phyloP scores from a whole-genome alignment of 1,140 invertebrate genomes.

The Diplogasteroides magnus region DNA sequence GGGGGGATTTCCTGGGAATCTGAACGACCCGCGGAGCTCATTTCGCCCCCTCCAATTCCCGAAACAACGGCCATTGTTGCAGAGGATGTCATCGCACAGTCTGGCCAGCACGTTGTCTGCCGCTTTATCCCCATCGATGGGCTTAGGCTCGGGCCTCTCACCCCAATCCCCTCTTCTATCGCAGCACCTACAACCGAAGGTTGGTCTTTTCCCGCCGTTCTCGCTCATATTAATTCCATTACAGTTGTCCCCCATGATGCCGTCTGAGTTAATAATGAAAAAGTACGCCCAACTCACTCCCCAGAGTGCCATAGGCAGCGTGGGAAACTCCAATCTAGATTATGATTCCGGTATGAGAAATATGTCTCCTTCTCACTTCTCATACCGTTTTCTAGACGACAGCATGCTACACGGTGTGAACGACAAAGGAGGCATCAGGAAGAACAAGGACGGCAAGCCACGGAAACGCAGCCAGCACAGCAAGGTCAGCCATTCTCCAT shows the following conservation, averaged over 20 bases:
- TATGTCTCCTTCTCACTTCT: neutral
- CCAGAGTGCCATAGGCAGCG: neutral
- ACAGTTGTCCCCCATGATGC: neutral
- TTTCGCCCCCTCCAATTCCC: too few species aligned
- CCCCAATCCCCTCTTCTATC: neutral
- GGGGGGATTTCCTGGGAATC: too few species aligned
- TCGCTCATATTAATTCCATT: neutral
- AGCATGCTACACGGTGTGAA: constrained; percentile 25
- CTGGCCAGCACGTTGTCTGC: neutral
- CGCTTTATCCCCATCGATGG: neutral
- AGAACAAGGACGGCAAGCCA: constrained; percentile 44
- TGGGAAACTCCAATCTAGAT: neutral
- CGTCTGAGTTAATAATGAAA: neutral
- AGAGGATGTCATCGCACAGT: neutral
- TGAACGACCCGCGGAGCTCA: too few species aligned
- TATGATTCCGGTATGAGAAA: neutral
- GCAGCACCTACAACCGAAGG: neutral
- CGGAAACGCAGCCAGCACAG: constrained; percentile 55
- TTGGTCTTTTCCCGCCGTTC: neutral
- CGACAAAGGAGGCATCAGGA: constrained; percentile 8
- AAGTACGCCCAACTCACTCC: neutral
- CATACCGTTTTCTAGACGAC: constrained; percentile 1
- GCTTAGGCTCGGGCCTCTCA: neutral
- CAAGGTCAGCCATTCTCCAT: too few species aligned
- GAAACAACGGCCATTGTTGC: neutral